A percentile compares a stretch with the other conserved stretches of the same genome.
phyloP scores from a whole-genome alignment of 2,888 invertebrate species.

The Apodemia duryi region DNA sequence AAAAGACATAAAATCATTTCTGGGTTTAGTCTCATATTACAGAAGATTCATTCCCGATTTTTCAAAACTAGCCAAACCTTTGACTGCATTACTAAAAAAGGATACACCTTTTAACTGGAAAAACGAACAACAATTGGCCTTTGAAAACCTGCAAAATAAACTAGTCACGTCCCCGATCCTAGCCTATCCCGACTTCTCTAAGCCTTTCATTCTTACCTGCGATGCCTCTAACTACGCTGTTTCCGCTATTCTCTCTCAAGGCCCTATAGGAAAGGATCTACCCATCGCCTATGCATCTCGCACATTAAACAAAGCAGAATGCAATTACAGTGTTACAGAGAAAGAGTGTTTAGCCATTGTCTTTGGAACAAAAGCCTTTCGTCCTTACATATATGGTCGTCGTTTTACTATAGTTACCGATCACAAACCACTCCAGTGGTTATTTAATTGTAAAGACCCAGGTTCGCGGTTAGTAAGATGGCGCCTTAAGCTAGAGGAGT shows the following conservation, averaged over 20 bases:
- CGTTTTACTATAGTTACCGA: constrained; percentile 12
- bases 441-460: constrained; percentile 21
- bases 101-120: background rate
- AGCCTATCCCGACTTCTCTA: constrained; percentile 18
- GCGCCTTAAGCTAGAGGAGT: constrained; percentile 12
- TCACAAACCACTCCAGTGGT: constrained; percentile 21
- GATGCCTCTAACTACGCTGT: constrained; percentile 13
- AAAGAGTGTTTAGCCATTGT: constrained; percentile 1
- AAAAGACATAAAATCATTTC: constrained; percentile 1
- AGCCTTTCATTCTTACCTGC: constrained; percentile 19
- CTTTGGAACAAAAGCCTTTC: constrained; percentile 6
- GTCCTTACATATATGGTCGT: constrained; percentile 5
- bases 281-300: constrained; percentile 2
- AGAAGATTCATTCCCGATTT: background rate
- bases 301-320: background rate
- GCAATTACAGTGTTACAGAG: background rate
- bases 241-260: background rate
- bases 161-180: constrained; percentile 20
- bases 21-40: background rate
- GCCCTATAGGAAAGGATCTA: background rate
- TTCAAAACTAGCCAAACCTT: background rate
- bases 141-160: constrained; percentile 6
- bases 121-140: background rate
- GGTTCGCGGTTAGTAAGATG: constrained; percentile 20
- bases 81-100: background rate